Evolutionary conservation across 2,113 vertebrate genomes (phyloP).

Genomic region (Ctenodactylus gundi): DNA sequence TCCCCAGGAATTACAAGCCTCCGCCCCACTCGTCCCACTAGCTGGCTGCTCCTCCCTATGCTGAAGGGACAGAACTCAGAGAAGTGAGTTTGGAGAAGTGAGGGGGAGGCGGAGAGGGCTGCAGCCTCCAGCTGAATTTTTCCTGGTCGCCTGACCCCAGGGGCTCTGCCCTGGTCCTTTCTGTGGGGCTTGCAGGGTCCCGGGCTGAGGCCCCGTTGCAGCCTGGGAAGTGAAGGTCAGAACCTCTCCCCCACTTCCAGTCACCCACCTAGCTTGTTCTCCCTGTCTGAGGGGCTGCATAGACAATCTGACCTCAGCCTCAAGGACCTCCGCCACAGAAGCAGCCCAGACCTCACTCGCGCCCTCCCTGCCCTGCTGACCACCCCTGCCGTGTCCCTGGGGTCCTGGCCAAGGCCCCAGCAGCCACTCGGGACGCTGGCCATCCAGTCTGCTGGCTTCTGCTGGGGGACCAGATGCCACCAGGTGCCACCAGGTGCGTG

Average conservation of each 20-base stretch:
- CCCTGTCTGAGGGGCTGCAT: background rate
- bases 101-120: background rate
- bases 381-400: accelerated
- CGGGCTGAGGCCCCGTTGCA: too few relatives aligned
- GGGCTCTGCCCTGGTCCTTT: too few relatives aligned
- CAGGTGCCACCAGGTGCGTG: background rate
- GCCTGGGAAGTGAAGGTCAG: background rate
- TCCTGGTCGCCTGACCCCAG: accelerated
- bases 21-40: too few relatives aligned
- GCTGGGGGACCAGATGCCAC: background rate
- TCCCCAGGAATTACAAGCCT: too few relatives aligned
- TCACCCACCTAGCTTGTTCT: background rate
- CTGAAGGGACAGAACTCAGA: background rate
- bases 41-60: background rate
- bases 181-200: too few relatives aligned
- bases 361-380: background rate
- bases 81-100: background rate
- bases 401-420: background rate
- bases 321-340: background rate
- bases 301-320: too few relatives aligned
- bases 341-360: accelerated
- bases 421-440: accelerated
- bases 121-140: background rate
- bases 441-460: too few relatives aligned
- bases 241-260: background rate